A percentile compares a stretch with the other conserved stretches of the same genome.
Evolutionary conservation across 2,888 invertebrate genomes (phyloP).

Genomic region (Zaprionus obscuricornis): DNA sequence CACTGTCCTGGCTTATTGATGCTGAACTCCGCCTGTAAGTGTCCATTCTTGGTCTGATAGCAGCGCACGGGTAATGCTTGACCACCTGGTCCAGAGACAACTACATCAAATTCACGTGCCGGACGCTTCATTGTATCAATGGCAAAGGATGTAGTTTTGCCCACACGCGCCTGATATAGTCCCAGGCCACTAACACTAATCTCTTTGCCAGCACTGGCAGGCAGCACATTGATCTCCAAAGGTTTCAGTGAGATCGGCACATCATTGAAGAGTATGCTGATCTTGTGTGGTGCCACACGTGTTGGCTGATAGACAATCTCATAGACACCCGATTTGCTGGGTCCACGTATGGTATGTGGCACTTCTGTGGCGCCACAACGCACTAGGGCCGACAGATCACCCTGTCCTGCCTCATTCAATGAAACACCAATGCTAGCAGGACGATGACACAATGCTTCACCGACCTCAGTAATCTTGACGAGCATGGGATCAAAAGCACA

Average conservation of each 20-base stretch:
- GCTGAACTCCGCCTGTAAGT: constrained; percentile 96
- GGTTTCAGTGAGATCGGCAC: constrained; percentile 87
- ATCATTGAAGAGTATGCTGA: constrained; percentile 94
- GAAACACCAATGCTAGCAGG: constrained; percentile 92
- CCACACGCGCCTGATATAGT: constrained; percentile 92
- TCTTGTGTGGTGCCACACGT: constrained; percentile 92
- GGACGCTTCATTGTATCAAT: constrained; percentile 94
- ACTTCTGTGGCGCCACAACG: constrained; percentile 92
- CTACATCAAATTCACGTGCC: constrained; percentile 95
- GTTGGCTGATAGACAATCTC: constrained; percentile 95
- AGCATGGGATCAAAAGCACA: constrained; percentile 92
- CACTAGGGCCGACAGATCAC: constrained; percentile 91
- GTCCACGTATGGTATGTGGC: constrained; percentile 91
- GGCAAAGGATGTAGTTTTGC: constrained; percentile 92
- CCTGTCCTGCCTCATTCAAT: constrained; percentile 92
- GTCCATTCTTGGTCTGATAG: constrained; percentile 97
- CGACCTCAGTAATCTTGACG: constrained; percentile 89
- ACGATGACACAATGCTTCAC: constrained; percentile 91
- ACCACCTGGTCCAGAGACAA: constrained; percentile 92
- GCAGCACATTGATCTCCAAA: constrained; percentile 85
- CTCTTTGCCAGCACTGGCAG: constrained; percentile 89
- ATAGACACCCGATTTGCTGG: constrained; percentile 88
- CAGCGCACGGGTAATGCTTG: constrained; percentile 94
- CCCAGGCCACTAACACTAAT: constrained; percentile 90
- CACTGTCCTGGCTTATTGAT: constrained; percentile 90